phyloP scores from a whole-genome alignment of 2,888 invertebrate genomes.

The Platycheirus albimanus region DNA sequence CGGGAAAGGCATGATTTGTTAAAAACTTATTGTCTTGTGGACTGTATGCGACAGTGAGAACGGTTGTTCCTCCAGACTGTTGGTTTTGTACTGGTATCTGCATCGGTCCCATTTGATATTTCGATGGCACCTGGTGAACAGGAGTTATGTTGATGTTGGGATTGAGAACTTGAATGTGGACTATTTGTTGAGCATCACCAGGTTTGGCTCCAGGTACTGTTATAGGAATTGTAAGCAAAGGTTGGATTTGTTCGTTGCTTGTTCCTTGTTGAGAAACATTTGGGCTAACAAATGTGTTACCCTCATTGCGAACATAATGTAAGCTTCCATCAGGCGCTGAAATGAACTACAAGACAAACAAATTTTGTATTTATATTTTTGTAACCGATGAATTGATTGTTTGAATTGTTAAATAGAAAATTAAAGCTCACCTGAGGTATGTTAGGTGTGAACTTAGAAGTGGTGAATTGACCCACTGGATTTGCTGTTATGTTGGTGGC shows the following conservation, averaged over 20 bases:
- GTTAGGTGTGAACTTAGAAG: slow-evolving; percentile 89
- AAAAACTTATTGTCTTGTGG: slow-evolving; percentile 86
- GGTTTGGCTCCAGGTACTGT: slow-evolving; percentile 89
- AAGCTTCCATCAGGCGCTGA: slow-evolving; percentile 68
- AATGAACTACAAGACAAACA: slow-evolving; percentile 42
- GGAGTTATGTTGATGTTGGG: slow-evolving; percentile 82
- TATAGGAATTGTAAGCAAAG: slow-evolving; percentile 91
- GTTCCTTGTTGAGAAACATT: slow-evolving; percentile 65
- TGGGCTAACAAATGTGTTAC: slow-evolving; percentile 63
- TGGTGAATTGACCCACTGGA: slow-evolving; percentile 85
- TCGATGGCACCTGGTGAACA: slow-evolving; percentile 83
- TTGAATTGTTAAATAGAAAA: too few relatives aligned
- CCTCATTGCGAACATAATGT: slow-evolving; percentile 69
- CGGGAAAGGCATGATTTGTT: slow-evolving; percentile 83
- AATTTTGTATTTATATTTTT: too few relatives aligned
- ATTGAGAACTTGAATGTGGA: slow-evolving; percentile 90
- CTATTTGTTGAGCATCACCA: slow-evolving; percentile 90
- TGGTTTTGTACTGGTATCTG: slow-evolving; percentile 90
- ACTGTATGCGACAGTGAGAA: slow-evolving; percentile 90
- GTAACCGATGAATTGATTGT: too few relatives aligned
- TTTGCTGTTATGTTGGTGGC: slow-evolving; percentile 85
- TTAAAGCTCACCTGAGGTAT: slow-evolving; percentile 87
- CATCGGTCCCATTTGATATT: slow-evolving; percentile 88
- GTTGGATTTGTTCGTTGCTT: slow-evolving; percentile 81
- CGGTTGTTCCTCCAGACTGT: slow-evolving; percentile 88